Evolutionary conservation across 64 coral and sea anemone species (phyloP).

Genomic region (Dendrophyllia cribrosa): DNA sequence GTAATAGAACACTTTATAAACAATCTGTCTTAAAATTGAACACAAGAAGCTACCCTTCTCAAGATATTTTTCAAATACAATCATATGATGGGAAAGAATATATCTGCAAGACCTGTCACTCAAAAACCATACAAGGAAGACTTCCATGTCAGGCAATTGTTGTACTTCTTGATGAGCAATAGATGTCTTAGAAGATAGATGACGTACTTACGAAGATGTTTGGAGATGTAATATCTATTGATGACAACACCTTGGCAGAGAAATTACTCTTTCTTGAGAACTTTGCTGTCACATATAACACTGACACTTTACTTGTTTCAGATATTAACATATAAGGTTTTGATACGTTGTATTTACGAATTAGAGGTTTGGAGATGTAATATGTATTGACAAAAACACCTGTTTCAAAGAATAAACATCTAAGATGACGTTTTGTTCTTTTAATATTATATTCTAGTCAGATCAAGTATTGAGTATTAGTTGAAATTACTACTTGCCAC

Average conservation of each 20-base stretch:
- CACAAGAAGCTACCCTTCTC: too few relatives aligned
- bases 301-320: conserved; percentile 33
- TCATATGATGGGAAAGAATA: conserved; percentile 5
- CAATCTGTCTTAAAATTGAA: too few relatives aligned
- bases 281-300: conserved; percentile 31
- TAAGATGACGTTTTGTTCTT: too few relatives aligned
- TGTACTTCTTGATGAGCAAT: not conserved
- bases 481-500: too few relatives aligned
- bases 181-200: not conserved
- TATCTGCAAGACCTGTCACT: not conserved
- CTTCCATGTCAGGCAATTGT: not conserved
- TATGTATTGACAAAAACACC: not conserved
- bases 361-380: conserved; percentile 38
- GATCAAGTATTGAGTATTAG: too few relatives aligned
- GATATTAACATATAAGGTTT: conserved; percentile 3
- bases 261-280: conserved; percentile 32
- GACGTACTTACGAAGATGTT: conserved; percentile 30
- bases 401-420: too few relatives aligned
- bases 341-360: conserved; percentile 24
- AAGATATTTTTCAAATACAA: not conserved
- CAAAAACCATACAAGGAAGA: too few relatives aligned
- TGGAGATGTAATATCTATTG: conserved; percentile 47
- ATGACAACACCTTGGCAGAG: conserved; percentile 21
- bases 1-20: too few relatives aligned
- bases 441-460: too few relatives aligned